Evolutionary conservation across 2,888 invertebrate genomes (phyloP).

Genomic region (Ptychoptera contaminata): DNA sequence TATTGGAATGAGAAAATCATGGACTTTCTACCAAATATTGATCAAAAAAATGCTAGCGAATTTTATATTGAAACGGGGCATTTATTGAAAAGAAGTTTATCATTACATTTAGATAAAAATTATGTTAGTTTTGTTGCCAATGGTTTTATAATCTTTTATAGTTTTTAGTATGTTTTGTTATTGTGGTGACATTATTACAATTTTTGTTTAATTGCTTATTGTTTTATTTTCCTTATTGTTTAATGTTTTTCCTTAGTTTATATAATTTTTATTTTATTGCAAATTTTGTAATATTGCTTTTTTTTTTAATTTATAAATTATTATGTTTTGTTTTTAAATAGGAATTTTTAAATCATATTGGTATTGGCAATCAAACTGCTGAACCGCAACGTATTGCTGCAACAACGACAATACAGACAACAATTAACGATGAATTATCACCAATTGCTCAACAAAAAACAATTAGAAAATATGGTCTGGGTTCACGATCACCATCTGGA

Average conservation of each 20-base stretch:
- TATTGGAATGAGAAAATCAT: too few relatives aligned
- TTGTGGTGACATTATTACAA: not conserved
- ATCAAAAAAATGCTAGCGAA: slow-evolving; percentile 4
- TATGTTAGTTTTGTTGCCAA: too few relatives aligned
- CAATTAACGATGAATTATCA: slow-evolving; percentile 6
- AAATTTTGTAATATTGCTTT: not conserved
- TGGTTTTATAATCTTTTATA: too few relatives aligned
- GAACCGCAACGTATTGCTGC: slow-evolving; percentile 30
- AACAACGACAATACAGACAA: slow-evolving; percentile 22
- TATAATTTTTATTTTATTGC: not conserved
- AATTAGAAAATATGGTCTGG: slow-evolving; percentile 7
- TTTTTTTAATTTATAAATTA: not conserved
- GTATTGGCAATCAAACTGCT: slow-evolving; percentile 26
- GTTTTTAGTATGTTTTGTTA: too few relatives aligned
- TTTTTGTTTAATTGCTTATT: not conserved
- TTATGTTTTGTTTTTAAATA: not conserved
- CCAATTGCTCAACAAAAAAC: slow-evolving; percentile 2
- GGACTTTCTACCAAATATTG: slow-evolving; percentile 2
- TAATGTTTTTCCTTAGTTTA: too few relatives aligned
- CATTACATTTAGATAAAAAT: not conserved
- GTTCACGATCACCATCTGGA: slow-evolving; percentile 21
- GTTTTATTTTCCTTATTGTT: slow-evolving; percentile 1
- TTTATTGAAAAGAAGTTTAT: slow-evolving; percentile 1
- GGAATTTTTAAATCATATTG: slow-evolving; percentile 18
- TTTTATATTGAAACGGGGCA: slow-evolving; percentile 1